Conservation (phyloP, 2,797 vertebrate species). For the Netta rufina region DNA sequence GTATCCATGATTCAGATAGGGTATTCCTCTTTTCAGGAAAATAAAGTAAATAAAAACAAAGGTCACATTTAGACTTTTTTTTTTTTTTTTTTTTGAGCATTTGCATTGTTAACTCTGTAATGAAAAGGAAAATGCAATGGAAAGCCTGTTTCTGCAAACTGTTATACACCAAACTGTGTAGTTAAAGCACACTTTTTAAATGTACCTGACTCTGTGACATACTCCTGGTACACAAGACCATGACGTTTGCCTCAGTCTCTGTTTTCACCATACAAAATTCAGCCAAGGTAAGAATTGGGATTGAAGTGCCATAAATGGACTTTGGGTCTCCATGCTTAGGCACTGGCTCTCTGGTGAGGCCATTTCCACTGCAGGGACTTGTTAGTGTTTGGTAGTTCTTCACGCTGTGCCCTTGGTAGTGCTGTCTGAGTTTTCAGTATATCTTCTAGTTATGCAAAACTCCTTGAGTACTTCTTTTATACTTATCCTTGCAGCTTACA, state of each 20-base stretch:
- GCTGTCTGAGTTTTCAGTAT: not conserved
- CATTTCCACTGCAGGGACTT: not conserved
- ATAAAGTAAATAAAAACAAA: not conserved
- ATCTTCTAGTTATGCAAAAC: not conserved
- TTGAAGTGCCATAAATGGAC: not conserved
- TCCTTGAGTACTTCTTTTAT: not conserved
- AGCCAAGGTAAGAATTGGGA: not conserved
- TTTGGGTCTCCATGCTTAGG: not conserved
- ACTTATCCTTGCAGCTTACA: not conserved
- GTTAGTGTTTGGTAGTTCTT: not conserved
- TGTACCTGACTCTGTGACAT: not conserved
- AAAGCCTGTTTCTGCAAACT: not conserved
- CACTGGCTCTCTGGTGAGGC: not conserved
- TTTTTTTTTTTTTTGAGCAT: not conserved
- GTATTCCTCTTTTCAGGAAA: not conserved
- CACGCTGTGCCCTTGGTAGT: not conserved
- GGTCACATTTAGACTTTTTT: not conserved
- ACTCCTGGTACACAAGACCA: not conserved
- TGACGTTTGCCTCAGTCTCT: not conserved
- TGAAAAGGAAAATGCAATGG: not conserved
- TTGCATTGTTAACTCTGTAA: not conserved
- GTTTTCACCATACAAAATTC: not conserved
- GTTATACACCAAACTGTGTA: fast-evolving
- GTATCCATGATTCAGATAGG: not conserved
- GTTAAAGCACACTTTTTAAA: not conserved